Evolutionary conservation across 2,797 vertebrate genomes (phyloP), one percentile per base, ranked within the genome.

Genomic region (Buceros bicornis): DNA sequence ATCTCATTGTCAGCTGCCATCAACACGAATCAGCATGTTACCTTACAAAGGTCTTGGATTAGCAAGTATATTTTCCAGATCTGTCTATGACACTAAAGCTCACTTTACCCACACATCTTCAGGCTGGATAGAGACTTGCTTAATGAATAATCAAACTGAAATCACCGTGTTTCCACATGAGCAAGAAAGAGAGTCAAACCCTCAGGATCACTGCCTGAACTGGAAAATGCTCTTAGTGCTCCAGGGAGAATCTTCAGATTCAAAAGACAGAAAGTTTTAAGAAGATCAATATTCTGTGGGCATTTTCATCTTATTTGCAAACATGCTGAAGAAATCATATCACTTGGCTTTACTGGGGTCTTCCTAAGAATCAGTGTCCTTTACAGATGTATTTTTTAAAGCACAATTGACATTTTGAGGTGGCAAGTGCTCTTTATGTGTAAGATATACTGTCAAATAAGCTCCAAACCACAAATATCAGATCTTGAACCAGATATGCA

Each of bases 391-490:
- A 35, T 51, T 80, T 93, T 94, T 80, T 87, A 83, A 91, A 91
- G 26, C 47, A 61, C 13, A 89, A 85, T 85, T 70, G 22, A 24
- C 29, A 61, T 85, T 95, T 76, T 61, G 70, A 93, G 69, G 87
- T 72, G 66, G 62, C 94, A 95, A 95, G 28, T 42, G 20, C 48
- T 61, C 18, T 81, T 82, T 84, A 78, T 65, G 17, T 57, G 33
- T 69, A 90, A 96, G 31, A 94, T 80, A 87, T 7, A 94, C 40
- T 82, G 87, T 97, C 70, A 94, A 87, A 89, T 35, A 79, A 64
- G 51, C 62, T 94, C 91, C 93, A 96, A 97, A 95, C 91, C 93
- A 93, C 90, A 93, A 84, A 84, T 89, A 73, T 87, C 77, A 89
- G 91, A 94, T 93, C 77, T 94, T 87, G 86, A 97, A 95, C 42